Percentiles rank a stretch among this genome's conserved stretches.
phyloP scores from a whole-genome alignment of 2,888 invertebrate genomes.

The Busseola fusca region DNA sequence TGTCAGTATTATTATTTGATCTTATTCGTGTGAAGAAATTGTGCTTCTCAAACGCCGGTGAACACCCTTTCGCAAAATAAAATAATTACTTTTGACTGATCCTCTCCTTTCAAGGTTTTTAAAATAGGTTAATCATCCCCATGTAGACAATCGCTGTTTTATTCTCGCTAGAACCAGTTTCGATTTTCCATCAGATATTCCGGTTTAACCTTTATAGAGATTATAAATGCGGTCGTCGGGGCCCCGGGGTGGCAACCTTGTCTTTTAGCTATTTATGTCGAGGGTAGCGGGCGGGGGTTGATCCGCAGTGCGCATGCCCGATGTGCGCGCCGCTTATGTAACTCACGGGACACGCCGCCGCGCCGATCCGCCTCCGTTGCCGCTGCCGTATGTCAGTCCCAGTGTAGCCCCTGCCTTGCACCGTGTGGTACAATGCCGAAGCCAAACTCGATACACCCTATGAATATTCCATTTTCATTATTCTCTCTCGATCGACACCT shows the following conservation, averaged over 20 bases:
- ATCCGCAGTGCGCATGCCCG: slow-evolving; percentile 82
- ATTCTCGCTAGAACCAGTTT: slow-evolving; percentile 76
- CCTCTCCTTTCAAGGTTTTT: slow-evolving; percentile 47
- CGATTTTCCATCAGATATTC: slow-evolving; percentile 84
- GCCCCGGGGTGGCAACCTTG: slow-evolving; percentile 88
- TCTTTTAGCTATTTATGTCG: slow-evolving; percentile 88
- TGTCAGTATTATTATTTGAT: slow-evolving; percentile 5
- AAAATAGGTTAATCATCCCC: slow-evolving; percentile 64
- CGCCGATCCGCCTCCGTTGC: slow-evolving; percentile 67
- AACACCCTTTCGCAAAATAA: slow-evolving; percentile 5
- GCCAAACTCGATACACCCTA: slow-evolving; percentile 23
- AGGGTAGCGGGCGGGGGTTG: slow-evolving; percentile 81
- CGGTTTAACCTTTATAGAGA: slow-evolving; percentile 87
- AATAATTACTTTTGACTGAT: slow-evolving; percentile 12
- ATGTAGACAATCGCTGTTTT: slow-evolving; percentile 67
- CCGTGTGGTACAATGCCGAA: slow-evolving; percentile 38
- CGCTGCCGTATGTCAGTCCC: slow-evolving; percentile 66
- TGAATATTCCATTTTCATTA: slow-evolving; percentile 35
- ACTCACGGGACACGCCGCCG: slow-evolving; percentile 74
- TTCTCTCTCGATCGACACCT: slow-evolving; percentile 15
- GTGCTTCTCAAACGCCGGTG: neutral
- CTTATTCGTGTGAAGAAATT: neutral
- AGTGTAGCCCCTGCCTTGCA: slow-evolving; percentile 56
- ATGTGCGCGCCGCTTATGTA: slow-evolving; percentile 83
- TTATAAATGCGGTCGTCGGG: slow-evolving; percentile 86